Conservation (phyloP, 2,113 vertebrate species). For the Euleptes europaea region DNA sequence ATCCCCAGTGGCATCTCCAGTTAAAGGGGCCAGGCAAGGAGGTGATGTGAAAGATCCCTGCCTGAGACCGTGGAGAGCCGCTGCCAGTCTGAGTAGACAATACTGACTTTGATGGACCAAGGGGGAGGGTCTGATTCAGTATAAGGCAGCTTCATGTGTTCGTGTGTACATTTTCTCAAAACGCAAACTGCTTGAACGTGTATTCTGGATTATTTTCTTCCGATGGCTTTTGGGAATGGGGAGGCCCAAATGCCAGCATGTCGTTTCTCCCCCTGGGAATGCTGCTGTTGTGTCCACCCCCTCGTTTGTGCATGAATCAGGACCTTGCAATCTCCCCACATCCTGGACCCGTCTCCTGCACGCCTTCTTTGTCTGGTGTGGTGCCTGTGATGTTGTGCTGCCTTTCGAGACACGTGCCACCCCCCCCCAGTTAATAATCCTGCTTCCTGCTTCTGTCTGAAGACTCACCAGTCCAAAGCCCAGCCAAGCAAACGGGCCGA, state of each 20-base stretch:
- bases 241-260: constrained; percentile 33
- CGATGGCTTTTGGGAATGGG: constrained; percentile 15
- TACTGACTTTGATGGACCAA: too few relatives aligned
- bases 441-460: constrained; percentile 80
- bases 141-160: too few relatives aligned
- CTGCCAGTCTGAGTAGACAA: too few relatives aligned
- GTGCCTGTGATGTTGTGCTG: constrained; percentile 23
- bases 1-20: too few relatives aligned
- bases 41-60: too few relatives aligned
- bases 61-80: too few relatives aligned
- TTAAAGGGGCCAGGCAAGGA: too few relatives aligned
- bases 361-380: constrained; percentile 34
- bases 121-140: too few relatives aligned
- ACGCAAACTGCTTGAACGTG: constrained; percentile 4
- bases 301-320: constrained; percentile 53
- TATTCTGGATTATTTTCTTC: constrained; percentile 25
- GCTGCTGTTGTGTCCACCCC: neutral
- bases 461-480: constrained; percentile 72
- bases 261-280: neutral
- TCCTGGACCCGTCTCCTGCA: constrained; percentile 44
- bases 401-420: constrained; percentile 27
- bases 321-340: constrained; percentile 46
- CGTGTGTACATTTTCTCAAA: neutral
- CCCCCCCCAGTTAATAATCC: constrained; percentile 66
- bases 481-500: constrained; percentile 71